Evolutionary conservation across 2,797 vertebrate genomes (phyloP).

Genomic region (Thalassophryne amazonica): DNA sequence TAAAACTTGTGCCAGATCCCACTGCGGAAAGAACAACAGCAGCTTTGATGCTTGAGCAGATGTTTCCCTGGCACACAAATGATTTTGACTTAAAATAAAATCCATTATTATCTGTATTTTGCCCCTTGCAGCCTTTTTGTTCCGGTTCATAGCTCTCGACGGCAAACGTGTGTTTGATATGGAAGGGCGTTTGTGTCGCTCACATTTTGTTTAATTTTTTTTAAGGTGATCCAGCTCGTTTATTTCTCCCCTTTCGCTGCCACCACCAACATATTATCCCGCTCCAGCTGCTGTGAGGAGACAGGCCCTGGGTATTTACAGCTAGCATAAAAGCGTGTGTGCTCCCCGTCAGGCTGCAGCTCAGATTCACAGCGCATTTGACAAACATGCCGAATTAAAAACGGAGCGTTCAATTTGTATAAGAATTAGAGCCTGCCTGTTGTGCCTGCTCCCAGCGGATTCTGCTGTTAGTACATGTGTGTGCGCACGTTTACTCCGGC

Average conservation of each 20-base stretch:
- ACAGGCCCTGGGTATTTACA: conserved; percentile 73
- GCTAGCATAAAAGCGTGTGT: conserved; percentile 63
- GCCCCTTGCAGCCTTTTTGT: conserved; percentile 30
- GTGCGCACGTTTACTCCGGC: conserved; percentile 28
- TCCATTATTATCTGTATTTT: conserved; percentile 54
- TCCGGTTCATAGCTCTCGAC: conserved; percentile 26
- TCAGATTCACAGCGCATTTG: conserved; percentile 61
- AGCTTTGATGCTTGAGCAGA: conserved; percentile 5
- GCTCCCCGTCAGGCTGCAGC: conserved; percentile 61
- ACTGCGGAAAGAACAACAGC: no score
- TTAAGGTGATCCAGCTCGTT: conserved; percentile 61
- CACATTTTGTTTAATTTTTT: conserved; percentile 52
- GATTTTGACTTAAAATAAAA: conserved; percentile 37
- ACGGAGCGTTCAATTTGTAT: conserved; percentile 69
- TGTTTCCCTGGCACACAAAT: neutral
- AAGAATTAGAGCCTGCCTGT: conserved; percentile 71
- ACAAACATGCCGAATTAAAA: conserved; percentile 58
- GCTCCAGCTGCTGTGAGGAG: conserved; percentile 58
- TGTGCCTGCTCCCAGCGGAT: conserved; percentile 55
- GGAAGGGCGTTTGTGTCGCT: conserved; percentile 25
- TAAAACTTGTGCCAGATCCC: no score
- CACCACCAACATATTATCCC: conserved; percentile 57
- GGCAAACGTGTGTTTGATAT: conserved; percentile 22
- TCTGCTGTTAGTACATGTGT: conserved; percentile 51
- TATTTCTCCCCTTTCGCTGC: conserved; percentile 46